Evolutionary conservation across 2,797 vertebrate species (phyloP), one percentile per base, ranked within the genome.

Genomic region (Uromys caudimaculatus): DNA sequence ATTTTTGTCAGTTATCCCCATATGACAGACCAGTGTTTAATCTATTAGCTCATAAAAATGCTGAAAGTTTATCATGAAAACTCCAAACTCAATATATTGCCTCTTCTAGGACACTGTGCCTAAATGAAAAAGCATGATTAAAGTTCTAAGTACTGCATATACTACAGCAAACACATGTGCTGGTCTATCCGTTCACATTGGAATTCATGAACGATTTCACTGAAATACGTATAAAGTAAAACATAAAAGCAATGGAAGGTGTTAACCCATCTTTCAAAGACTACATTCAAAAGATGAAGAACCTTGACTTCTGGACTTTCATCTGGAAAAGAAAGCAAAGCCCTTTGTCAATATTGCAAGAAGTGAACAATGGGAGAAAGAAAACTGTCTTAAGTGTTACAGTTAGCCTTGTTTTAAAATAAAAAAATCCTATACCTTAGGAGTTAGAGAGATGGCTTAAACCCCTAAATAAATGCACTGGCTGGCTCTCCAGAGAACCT

Each of bases 211-310:
- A 60, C 24, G 14, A 76, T 93, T 96, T 67, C n/a, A 73, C 2
- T 89, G 7, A 2, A 90, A 35, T 12, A 94, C 82, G 64, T 89
- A 91, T 47, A 88, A 91, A 95, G 29, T 69, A 87, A 97, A 94
- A 88, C 47, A 17, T 7, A 95, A 93, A 35, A 52, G 14, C 21
- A 89, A 73, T 35, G 32, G 81, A 81, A 92, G 24, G 1, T 14
- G 56, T 67, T 75, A 90, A 13, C 4, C 16, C 73, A 64, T 89
- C 86, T 69, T 87, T 64, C 44, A 83, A 81, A 54, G 62, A 2
- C 84, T 16, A 76, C 21, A 76, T 29, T n/a, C 54, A n/a, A 89
- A 88, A 88, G 54, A 84, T 44, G 4, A 76, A 88, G 58, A 90
- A 54, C 3, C 60, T 41, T 77, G 56, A 92, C 17, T 32, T 38